phyloP scores from a whole-genome alignment of 1,140 invertebrate genomes.

The Rhizoglyphus robini region DNA sequence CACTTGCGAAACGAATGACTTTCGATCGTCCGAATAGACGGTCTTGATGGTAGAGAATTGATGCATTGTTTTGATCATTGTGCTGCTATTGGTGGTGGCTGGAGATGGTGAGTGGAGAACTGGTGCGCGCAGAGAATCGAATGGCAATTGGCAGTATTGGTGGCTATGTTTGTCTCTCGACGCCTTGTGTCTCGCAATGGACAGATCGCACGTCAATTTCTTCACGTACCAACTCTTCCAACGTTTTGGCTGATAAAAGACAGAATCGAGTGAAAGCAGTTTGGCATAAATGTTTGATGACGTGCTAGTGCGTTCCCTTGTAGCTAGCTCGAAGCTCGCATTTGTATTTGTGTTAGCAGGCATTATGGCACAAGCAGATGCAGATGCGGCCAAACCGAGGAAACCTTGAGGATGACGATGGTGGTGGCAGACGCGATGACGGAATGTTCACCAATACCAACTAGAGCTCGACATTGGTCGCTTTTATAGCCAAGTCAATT shows the following conservation, averaged over 20 bases:
- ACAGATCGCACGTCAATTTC: constrained; percentile 2
- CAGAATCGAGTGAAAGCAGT: background rate
- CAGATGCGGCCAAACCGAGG: no score
- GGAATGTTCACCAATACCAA: no score
- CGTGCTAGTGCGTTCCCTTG: background rate
- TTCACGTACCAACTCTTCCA: constrained; percentile 9
- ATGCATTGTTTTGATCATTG: constrained; percentile 13
- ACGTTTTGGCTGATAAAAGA: constrained; percentile 1
- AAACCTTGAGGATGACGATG: no score
- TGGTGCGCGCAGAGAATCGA: background rate
- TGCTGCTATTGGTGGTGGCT: background rate
- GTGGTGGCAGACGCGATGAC: no score
- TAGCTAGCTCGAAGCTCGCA: no score
- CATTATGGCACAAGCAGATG: no score
- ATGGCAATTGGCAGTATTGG: background rate
- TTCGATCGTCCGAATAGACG: background rate
- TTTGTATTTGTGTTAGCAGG: no score
- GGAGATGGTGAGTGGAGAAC: background rate
- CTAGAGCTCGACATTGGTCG: no score
- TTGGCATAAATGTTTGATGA: background rate
- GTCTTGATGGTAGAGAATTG: constrained; percentile 17
- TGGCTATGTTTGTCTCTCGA: no score
- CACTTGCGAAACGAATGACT: background rate
- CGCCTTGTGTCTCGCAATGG: background rate
- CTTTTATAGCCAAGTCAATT: no score